phyloP scores from a whole-genome alignment of 2,797 vertebrate genomes.

The Petrocephalus sullivani region DNA sequence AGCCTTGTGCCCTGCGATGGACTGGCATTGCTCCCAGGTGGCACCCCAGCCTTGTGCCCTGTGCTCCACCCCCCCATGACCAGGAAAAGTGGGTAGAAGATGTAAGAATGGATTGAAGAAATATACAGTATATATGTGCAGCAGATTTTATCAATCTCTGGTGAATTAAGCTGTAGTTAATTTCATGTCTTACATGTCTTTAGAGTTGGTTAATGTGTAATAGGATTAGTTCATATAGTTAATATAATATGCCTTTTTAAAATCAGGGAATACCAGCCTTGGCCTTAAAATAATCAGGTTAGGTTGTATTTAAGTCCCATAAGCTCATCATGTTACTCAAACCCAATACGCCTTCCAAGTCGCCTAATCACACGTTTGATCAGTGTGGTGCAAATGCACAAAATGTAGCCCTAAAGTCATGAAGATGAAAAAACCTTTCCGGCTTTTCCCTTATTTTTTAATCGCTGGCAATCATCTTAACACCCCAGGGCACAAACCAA shows the following conservation, averaged over 20 bases:
- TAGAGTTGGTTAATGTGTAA: neutral
- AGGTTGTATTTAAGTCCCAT: neutral
- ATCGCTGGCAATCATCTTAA: neutral
- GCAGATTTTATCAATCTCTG: neutral
- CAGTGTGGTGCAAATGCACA: neutral
- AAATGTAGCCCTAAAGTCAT: neutral
- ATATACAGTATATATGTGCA: neutral
- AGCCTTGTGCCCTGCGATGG: too few relatives aligned
- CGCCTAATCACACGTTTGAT: neutral
- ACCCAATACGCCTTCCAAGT: neutral
- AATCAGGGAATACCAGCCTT: neutral
- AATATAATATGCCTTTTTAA: neutral
- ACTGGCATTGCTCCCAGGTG: too few relatives aligned
- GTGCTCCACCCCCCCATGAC: neutral
- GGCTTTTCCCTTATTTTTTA: neutral
- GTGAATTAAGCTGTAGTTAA: neutral
- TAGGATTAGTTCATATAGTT: neutral
- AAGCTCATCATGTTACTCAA: neutral
- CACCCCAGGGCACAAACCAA: neutral
- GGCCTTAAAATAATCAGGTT: neutral
- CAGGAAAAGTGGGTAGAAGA: neutral
- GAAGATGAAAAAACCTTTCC: neutral
- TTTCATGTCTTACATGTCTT: neutral
- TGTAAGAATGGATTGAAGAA: neutral
- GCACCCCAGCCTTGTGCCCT: too few relatives aligned